These are phyloP conservation scores for Patella ulyssiponensis DNA, from an alignment of 2,888 invertebrate species.

Conservation along the genomic window DNA sequence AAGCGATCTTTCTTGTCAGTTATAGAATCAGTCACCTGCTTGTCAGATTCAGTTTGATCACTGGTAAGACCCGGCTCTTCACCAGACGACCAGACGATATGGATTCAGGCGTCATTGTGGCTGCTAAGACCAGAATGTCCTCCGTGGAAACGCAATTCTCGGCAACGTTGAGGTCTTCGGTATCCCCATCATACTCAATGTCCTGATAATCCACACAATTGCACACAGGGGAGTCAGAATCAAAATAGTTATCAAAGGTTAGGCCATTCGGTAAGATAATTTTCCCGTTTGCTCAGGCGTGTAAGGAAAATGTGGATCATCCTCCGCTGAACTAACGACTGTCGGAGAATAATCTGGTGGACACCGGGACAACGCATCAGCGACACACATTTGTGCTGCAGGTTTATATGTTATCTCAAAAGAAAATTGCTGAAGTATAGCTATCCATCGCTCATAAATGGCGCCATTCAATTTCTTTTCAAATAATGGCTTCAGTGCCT, in stretches of 20 bases:
- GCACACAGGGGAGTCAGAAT: too few relatives aligned
- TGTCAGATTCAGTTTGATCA: too few relatives aligned
- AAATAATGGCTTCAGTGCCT: conserved; percentile 23
- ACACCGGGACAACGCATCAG: conserved; percentile 10
- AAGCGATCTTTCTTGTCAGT: too few relatives aligned
- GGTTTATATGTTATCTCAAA: conserved; percentile 15
- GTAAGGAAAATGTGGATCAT: conserved; percentile 21
- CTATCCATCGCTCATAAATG: conserved; percentile 21
- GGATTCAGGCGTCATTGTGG: too few relatives aligned
- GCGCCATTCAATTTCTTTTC: conserved; percentile 24
- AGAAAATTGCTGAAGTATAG: not conserved
- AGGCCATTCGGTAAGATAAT: conserved; percentile 3
- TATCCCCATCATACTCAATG: not conserved
- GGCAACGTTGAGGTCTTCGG: not conserved
- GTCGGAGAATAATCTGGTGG: not conserved
- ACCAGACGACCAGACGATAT: too few relatives aligned
- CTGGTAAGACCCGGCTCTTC: too few relatives aligned
- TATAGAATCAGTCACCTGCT: too few relatives aligned
- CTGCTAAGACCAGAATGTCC: too few relatives aligned
- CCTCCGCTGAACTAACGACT: conserved; percentile 17
- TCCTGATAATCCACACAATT: not conserved
- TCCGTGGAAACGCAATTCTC: too few relatives aligned
- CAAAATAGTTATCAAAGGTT: too few relatives aligned
- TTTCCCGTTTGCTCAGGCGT: not conserved
- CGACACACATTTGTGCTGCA: not conserved